These are phyloP conservation scores for Caenorhabditis remanei DNA, from an alignment of 1,140 invertebrate genomes.

Conservation along the genomic window DNA sequence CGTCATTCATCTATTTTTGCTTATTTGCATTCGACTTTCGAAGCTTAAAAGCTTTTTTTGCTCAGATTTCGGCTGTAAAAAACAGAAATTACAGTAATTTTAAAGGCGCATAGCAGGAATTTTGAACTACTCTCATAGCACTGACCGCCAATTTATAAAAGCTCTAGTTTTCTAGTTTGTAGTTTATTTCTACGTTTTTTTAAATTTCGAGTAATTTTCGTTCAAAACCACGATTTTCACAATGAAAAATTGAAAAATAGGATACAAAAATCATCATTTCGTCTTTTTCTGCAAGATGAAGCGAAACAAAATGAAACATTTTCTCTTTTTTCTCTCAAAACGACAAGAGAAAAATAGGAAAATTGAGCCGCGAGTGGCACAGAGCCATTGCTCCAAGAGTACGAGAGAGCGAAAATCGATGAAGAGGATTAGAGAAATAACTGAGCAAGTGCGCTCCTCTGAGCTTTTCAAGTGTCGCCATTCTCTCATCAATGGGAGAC, in stretches of 20 bases:
- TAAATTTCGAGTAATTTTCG: no score
- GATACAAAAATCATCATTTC: background rate
- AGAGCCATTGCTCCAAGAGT: no score
- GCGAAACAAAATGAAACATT: constrained; percentile 9
- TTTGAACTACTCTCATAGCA: background rate
- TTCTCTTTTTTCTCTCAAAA: background rate
- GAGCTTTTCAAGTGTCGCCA: constrained; percentile 3
- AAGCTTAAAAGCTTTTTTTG: no score
- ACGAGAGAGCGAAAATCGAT: background rate
- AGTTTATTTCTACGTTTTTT: no score
- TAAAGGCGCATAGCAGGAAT: background rate
- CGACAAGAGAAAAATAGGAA: background rate
- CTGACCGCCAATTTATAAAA: no score
- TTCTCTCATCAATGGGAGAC: background rate
- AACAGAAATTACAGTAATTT: background rate
- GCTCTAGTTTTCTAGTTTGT: no score
- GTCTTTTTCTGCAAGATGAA: background rate
- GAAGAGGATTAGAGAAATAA: constrained; percentile 4
- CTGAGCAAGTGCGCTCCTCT: constrained; percentile 18
- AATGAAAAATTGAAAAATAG: background rate
- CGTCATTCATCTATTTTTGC: no score
- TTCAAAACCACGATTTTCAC: no score
- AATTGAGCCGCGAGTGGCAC: background rate
- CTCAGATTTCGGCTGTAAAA: no score
- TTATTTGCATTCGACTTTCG: no score